These are phyloP conservation scores for Montipora foliosa DNA, from an alignment of 64 coral and sea anemone genomes.

Conservation along the genomic window DNA sequence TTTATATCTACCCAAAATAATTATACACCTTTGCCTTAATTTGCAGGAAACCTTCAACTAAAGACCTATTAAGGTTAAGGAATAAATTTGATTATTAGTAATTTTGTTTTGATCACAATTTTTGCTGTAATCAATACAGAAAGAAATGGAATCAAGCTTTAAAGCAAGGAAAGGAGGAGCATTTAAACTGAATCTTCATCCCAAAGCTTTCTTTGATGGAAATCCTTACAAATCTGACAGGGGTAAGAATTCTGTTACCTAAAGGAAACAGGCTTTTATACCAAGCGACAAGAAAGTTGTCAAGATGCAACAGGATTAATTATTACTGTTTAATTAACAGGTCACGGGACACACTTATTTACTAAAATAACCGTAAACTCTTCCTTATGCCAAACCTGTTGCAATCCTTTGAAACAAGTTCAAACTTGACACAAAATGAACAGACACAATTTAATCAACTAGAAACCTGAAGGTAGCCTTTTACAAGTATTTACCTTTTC, in stretches of 20 bases:
- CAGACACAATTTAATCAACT: background rate
- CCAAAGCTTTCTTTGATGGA: conserved; percentile 93
- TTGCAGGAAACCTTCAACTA: no score
- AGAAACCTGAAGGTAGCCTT: background rate
- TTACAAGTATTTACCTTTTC: background rate
- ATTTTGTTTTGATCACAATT: background rate
- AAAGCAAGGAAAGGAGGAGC: conserved; percentile 91
- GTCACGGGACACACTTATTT: no score
- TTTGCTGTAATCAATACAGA: conserved; percentile 34
- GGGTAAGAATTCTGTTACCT: conserved; percentile 35
- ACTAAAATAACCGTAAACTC: no score
- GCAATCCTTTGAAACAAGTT: background rate
- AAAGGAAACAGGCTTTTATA: background rate
- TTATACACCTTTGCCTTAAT: no score
- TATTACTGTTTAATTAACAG: no score
- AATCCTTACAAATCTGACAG: conserved; percentile 97
- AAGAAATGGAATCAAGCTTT: conserved; percentile 76
- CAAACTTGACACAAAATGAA: no score
- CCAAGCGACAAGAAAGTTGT: no score
- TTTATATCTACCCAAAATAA: no score
- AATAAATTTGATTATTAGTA: no score
- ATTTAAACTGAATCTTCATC: conserved; percentile 89
- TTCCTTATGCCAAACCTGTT: no score
- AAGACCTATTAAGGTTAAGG: no score
- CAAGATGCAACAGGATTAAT: no score